phyloP scores from a whole-genome alignment of 1,140 invertebrate genomes.

The Heterodera schachtii region DNA sequence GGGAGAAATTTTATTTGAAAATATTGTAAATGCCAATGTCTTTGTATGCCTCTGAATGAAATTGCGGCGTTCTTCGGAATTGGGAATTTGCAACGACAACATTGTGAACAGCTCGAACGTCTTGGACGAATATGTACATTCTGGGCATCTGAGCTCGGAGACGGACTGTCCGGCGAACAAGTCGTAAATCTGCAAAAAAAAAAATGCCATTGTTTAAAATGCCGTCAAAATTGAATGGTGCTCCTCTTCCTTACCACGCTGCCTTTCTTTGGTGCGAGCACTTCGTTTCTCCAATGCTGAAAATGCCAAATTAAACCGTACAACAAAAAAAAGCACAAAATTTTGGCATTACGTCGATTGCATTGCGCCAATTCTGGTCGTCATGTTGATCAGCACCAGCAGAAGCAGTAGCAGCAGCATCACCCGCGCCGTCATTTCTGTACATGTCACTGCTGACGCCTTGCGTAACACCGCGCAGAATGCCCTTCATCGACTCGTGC shows the following conservation, averaged over 20 bases:
- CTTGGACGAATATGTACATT: constrained; percentile 77
- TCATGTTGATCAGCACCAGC: too few species aligned
- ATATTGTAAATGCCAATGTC: too few species aligned
- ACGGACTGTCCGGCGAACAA: constrained; percentile 85
- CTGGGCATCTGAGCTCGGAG: constrained; percentile 78
- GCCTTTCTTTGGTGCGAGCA: constrained; percentile 68
- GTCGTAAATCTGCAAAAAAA: not conserved
- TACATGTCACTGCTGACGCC: too few species aligned
- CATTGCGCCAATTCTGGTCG: too few species aligned
- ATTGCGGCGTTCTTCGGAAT: not conserved
- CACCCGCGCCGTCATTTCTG: too few species aligned
- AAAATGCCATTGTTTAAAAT: not conserved
- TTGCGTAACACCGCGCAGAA: too few species aligned
- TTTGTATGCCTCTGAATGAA: constrained; percentile 7
- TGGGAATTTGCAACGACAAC: constrained; percentile 81
- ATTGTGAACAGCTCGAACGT: constrained; percentile 88
- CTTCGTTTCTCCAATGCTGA: constrained; percentile 77
- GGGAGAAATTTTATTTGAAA: too few species aligned
- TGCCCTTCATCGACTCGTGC: constrained; percentile 81
- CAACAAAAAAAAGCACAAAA: not conserved
- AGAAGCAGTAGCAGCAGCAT: too few species aligned
- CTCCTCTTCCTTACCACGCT: constrained; percentile 73
- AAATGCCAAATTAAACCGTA: not conserved
- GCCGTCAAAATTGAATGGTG: too few species aligned
- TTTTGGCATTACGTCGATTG: too few species aligned